These are phyloP conservation scores for Aselliscus stoliczkanus DNA, from an alignment of 2,797 vertebrate species.

Conservation along the genomic window DNA sequence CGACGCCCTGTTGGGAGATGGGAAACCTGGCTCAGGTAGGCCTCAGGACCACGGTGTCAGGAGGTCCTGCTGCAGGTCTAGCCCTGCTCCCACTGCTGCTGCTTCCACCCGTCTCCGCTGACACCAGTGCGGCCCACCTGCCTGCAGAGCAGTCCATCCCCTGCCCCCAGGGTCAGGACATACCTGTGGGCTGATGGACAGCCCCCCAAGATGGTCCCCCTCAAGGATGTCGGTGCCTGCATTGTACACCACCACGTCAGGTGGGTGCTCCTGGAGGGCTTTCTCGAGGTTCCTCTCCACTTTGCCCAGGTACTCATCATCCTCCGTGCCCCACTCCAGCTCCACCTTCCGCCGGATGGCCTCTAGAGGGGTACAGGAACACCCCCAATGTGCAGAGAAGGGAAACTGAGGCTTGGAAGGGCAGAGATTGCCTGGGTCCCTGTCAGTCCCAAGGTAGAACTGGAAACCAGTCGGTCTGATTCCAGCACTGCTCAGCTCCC, in stretches of 20 bases:
- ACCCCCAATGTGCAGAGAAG: not conserved
- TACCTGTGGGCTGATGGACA: conserved; percentile 94
- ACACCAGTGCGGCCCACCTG: not conserved
- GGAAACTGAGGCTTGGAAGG: not conserved
- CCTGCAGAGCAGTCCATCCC: too few species aligned
- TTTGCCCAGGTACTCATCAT: conserved; percentile 92
- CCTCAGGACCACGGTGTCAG: fast-evolving
- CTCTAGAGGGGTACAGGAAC: conserved; percentile 76
- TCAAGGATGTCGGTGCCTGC: conserved; percentile 95
- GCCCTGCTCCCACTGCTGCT: not conserved
- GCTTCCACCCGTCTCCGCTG: not conserved
- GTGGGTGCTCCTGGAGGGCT: conserved; percentile 87
- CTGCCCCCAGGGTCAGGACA: not conserved
- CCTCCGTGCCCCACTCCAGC: conserved; percentile 95
- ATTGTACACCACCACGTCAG: conserved; percentile 93
- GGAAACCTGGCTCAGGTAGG: not conserved
- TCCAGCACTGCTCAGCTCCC: not conserved
- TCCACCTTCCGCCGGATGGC: conserved; percentile 94
- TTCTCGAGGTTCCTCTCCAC: conserved; percentile 88
- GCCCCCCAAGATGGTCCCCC: conserved; percentile 93
- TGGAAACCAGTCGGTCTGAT: not conserved
- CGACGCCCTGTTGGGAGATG: conserved; percentile 85
- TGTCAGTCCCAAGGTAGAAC: not conserved
- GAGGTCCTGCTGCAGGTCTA: not conserved
- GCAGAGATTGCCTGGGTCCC: not conserved